A percentile compares a stretch with the other conserved stretches of the same genome.
phyloP scores from a whole-genome alignment of 2,113 vertebrate species.

The Heloderma charlesbogerti region DNA sequence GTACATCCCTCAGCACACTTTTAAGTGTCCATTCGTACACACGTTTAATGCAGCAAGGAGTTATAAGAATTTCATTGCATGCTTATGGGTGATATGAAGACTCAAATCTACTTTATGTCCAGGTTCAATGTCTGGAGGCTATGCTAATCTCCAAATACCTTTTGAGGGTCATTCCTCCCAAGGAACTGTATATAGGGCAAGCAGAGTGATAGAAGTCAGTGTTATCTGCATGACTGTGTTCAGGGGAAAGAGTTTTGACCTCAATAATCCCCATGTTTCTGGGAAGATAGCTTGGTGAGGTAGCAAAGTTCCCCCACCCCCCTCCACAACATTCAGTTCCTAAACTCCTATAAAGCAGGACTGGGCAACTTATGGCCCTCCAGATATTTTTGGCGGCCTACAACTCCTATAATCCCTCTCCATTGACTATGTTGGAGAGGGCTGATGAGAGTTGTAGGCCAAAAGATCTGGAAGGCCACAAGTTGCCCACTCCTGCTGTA shows the following conservation, averaged over 20 bases:
- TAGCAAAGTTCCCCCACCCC: not conserved
- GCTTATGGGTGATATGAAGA: not conserved
- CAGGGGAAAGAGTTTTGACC: not conserved
- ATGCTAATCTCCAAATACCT: not conserved
- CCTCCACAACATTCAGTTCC: not conserved
- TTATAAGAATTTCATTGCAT: not conserved
- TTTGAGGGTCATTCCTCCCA: not conserved
- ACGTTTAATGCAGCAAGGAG: too few species aligned
- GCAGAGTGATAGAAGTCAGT: not conserved
- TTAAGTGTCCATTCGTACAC: not conserved
- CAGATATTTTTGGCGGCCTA: too few species aligned
- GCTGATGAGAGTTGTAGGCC: too few species aligned
- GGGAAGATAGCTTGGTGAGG: not conserved
- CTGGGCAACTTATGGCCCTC: too few species aligned
- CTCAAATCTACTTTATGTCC: not conserved
- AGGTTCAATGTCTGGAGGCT: not conserved
- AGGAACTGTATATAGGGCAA: not conserved
- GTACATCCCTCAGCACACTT: not conserved
- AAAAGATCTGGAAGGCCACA: too few species aligned
- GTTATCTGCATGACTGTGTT: not conserved
- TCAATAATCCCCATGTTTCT: not conserved
- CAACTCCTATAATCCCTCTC: too few species aligned
- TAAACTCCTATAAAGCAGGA: not conserved
- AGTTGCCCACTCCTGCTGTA: too few species aligned
- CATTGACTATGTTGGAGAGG: too few species aligned